phyloP scores from a whole-genome alignment of 2,113 vertebrate genomes.

The Todiramphus chloris region DNA sequence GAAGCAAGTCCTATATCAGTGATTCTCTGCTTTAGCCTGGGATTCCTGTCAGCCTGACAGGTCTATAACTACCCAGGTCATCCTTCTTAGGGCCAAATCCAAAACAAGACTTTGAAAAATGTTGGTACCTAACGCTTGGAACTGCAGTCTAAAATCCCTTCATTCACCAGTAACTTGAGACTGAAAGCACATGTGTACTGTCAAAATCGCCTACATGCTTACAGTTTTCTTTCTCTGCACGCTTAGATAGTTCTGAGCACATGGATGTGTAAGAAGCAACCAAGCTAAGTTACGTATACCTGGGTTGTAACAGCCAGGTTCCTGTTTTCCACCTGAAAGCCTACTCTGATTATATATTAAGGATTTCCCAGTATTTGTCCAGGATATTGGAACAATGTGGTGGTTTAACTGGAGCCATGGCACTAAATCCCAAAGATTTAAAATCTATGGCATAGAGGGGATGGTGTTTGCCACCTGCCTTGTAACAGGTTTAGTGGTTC shows the following conservation, averaged over 20 bases:
- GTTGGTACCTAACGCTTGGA: background rate
- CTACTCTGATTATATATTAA: background rate
- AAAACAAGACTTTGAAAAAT: background rate
- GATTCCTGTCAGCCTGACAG: background rate
- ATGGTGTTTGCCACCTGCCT: background rate
- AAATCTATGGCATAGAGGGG: background rate
- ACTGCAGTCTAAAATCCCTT: background rate
- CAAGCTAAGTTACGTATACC: background rate
- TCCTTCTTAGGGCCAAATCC: background rate
- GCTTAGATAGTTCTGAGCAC: background rate
- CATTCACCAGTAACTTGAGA: background rate
- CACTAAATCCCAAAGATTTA: no score
- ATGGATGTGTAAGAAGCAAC: background rate
- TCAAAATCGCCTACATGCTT: background rate
- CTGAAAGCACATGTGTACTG: background rate
- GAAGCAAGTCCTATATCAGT: background rate
- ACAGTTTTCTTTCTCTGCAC: background rate
- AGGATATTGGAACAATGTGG: background rate
- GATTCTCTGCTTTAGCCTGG: background rate
- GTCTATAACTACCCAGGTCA: background rate
- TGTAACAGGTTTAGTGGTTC: background rate
- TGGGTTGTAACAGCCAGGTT: background rate
- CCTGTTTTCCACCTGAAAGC: background rate
- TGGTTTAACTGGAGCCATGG: background rate
- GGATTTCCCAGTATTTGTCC: background rate